Conservation (phyloP, 2,888 invertebrate genomes). For the Latrodectus hesperus region DNA sequence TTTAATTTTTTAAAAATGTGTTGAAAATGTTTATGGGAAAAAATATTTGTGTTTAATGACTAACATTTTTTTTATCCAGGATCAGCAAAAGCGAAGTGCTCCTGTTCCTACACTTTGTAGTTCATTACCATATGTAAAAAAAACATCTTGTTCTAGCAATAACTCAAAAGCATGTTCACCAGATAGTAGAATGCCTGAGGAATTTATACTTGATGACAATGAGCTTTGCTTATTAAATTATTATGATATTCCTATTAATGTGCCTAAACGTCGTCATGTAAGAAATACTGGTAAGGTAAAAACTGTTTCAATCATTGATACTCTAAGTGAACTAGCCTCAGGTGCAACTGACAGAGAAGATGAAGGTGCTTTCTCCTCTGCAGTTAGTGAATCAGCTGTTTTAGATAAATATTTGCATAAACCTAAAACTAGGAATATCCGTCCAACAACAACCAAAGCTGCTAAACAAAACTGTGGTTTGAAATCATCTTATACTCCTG, state of each 20-base stretch:
- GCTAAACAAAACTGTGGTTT: slow-evolving; percentile 26
- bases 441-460: slow-evolving; percentile 15
- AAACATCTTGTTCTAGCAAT: slow-evolving; percentile 41
- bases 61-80: slow-evolving; percentile 21
- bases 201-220: slow-evolving; percentile 67
- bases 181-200: slow-evolving; percentile 62
- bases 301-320: slow-evolving; percentile 74
- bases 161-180: slow-evolving; percentile 29
- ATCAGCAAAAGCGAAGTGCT: slow-evolving; percentile 24
- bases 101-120: slow-evolving; percentile 12
- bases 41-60: neutral
- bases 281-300: slow-evolving; percentile 63
- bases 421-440: slow-evolving; percentile 50
- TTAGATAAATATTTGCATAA: slow-evolving; percentile 51
- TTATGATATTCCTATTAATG: slow-evolving; percentile 66
- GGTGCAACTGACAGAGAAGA: slow-evolving; percentile 70
- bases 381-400: slow-evolving; percentile 63
- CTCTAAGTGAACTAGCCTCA: slow-evolving; percentile 73
- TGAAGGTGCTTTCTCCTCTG: slow-evolving; percentile 66
- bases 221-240: slow-evolving; percentile 63
- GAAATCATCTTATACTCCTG: slow-evolving; percentile 10
- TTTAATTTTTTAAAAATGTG: neutral
- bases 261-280: slow-evolving; percentile 53
- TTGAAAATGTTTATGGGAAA: neutral
- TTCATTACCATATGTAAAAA: slow-evolving; percentile 46